Evolutionary conservation across 2,888 invertebrate genomes (phyloP), one percentile per base, ranked within the genome.

Genomic region (Cistogaster globosa): DNA sequence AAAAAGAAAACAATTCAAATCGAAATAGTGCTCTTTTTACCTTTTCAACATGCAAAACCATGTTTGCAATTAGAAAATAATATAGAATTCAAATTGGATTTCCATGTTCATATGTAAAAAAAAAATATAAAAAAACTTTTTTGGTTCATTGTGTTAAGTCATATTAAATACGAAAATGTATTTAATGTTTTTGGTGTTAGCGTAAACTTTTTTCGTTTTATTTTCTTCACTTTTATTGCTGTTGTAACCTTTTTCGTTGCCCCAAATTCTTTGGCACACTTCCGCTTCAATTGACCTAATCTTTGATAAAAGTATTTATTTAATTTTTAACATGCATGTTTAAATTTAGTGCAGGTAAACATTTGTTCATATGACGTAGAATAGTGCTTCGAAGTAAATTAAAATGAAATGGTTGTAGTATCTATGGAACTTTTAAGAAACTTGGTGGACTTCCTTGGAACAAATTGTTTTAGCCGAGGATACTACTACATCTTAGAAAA

Each of bases 211-310:
- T 42, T 22, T 22, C 16, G 14, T 67, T 60, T 68, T 71, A 36
- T 53, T 53, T 16, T 48, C 0, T 22, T 62, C 58, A 0, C 45
- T 38, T 38, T 67, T 51, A 6, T 51, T 67, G 26, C 0, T 60
- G 36, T 38, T 58, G 2, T n/a, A 51, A 9, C 26, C 60, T 36
- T 76, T 76, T 57, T 76, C 48, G 26, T 11, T 71, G 76, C 20
- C 65, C 71, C 22, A 53, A 77, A 83, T 83, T 83, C 69, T 77
- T 69, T 83, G 76, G 53, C 82, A 83, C 71, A 77, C 76, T 83
- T 83, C 71, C 76, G 82, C 76, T 72, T 20, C 53, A 77, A 77
- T 58, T 83, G 71, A 72, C 71, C 82, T 32, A 71, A 71, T 71
- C 69, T 57, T 26, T 68, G 53, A 65, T 58, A 20, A 7, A 75